Percentiles rank a stretch among this genome's conserved stretches.
Conservation (phyloP, 2,888 invertebrate species). For the Leptopilina myrica region DNA sequence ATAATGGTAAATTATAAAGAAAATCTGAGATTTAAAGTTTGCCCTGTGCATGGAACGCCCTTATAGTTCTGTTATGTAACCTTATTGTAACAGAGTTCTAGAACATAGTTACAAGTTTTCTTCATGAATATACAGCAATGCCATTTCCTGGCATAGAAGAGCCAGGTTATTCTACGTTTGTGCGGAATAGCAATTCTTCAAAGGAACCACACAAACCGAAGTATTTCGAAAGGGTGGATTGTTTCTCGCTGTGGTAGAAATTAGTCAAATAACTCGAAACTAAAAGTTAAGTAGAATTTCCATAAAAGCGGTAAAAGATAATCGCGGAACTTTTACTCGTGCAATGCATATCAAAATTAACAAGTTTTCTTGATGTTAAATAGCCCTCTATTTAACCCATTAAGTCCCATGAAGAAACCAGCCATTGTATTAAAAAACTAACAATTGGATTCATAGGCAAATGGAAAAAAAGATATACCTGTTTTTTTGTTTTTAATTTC, state of each 20-base stretch:
- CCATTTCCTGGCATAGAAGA: constrained; percentile 19
- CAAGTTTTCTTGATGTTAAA: not conserved
- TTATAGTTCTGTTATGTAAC: too few relatives aligned
- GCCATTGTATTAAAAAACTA: too few relatives aligned
- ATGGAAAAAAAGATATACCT: too few relatives aligned
- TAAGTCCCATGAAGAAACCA: too few relatives aligned
- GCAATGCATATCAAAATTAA: not conserved
- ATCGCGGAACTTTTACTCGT: not conserved
- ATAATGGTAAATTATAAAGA: too few relatives aligned
- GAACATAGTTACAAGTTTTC: too few relatives aligned
- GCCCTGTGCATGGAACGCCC: too few relatives aligned
- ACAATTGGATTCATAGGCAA: too few relatives aligned
- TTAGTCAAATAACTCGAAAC: constrained; percentile 65
- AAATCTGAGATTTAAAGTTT: too few relatives aligned
- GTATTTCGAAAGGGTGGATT: constrained; percentile 67
- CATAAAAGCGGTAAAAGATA: constrained; percentile 37
- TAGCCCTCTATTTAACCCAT: too few relatives aligned
- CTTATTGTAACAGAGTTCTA: too few relatives aligned
- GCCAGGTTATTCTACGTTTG: constrained; percentile 5
- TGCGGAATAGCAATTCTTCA: constrained; percentile 59
- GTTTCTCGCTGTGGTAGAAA: constrained; percentile 61
- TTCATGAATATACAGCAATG: constrained; percentile 1
- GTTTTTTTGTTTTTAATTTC: too few relatives aligned
- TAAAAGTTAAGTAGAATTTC: constrained; percentile 61
- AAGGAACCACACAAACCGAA: constrained; percentile 70